These are phyloP conservation scores for Luehdorfia chinensis DNA, from an alignment of 1,140 invertebrate species.

Conservation along the genomic window DNA sequence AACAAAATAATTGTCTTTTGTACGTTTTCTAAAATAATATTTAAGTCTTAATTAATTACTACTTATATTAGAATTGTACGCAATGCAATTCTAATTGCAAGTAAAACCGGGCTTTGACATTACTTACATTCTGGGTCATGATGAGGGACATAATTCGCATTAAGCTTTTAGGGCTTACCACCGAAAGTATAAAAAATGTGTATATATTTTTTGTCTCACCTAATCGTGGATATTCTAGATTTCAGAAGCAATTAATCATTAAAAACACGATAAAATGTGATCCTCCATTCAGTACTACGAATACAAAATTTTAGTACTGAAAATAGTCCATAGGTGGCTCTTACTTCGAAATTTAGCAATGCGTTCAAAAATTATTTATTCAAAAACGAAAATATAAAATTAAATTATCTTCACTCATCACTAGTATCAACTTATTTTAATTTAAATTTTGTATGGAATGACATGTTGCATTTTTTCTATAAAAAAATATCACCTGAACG, in stretches of 20 bases:
- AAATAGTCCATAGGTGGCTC: conserved; percentile 64
- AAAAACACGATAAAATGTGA: conserved; percentile 75
- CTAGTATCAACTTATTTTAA: too few species aligned
- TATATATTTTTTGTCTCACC: conserved; percentile 46
- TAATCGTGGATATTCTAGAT: conserved; percentile 58
- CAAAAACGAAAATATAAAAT: conserved; percentile 6
- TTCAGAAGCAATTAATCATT: conserved; percentile 71
- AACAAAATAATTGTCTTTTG: conserved; percentile 6
- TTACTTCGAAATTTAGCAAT: conserved; percentile 26
- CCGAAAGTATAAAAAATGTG: conserved; percentile 14
- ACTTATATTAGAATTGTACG: conserved; percentile 21
- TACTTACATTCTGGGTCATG: conserved; percentile 68
- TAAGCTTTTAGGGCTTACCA: conserved; percentile 10
- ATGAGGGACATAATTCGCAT: conserved; percentile 33
- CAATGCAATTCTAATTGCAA: conserved; percentile 40
- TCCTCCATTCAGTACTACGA: conserved; percentile 76
- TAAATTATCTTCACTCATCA: too few species aligned
- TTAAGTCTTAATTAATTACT: not conserved
- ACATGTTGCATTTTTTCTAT: too few species aligned
- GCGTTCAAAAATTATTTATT: conserved; percentile 24
- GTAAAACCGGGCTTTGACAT: conserved; percentile 70
- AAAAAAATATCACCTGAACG: too few species aligned
- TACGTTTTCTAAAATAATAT: not conserved
- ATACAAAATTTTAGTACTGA: conserved; percentile 75
- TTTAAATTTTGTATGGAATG: too few species aligned